Conservation (phyloP, 2,888 invertebrate species). For the Chrysodeixis includens region DNA sequence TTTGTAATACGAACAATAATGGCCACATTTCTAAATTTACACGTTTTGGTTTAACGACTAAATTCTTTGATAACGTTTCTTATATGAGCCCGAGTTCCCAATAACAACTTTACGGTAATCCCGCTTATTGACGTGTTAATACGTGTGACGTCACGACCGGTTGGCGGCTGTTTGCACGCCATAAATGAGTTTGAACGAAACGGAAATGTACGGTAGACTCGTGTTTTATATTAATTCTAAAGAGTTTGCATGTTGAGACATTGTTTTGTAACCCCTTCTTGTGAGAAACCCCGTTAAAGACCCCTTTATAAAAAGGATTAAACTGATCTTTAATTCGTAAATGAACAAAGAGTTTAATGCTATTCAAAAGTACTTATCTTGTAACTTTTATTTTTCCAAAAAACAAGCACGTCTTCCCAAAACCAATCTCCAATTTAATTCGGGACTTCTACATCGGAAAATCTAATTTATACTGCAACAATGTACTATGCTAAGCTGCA, state of each 20-base stretch:
- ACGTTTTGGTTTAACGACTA: neutral
- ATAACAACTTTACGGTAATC: conserved; percentile 11
- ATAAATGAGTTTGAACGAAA: conserved; percentile 44
- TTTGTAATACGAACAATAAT: neutral
- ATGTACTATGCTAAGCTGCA: neutral
- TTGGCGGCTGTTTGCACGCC: conserved; percentile 38
- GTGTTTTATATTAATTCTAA: conserved; percentile 34
- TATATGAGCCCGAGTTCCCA: neutral
- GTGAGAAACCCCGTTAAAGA: conserved; percentile 1
- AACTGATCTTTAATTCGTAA: too few species aligned
- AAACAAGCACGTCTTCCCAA: too few species aligned
- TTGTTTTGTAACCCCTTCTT: conserved; percentile 17
- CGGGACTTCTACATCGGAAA: neutral
- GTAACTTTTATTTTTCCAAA: neutral
- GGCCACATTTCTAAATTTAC: neutral
- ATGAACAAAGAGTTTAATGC: too few species aligned
- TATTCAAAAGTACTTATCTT: too few species aligned
- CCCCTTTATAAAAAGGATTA: neutral
- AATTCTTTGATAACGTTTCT: neutral
- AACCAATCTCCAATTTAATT: too few species aligned
- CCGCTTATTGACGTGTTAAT: conserved; percentile 23
- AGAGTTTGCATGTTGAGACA: conserved; percentile 9
- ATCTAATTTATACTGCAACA: neutral
- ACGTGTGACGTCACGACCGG: conserved; percentile 39
- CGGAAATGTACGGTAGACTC: conserved; percentile 36